Evolutionary conservation across 2,113 vertebrate species (phyloP).

Genomic region (Dasyprocta punctata): DNA sequence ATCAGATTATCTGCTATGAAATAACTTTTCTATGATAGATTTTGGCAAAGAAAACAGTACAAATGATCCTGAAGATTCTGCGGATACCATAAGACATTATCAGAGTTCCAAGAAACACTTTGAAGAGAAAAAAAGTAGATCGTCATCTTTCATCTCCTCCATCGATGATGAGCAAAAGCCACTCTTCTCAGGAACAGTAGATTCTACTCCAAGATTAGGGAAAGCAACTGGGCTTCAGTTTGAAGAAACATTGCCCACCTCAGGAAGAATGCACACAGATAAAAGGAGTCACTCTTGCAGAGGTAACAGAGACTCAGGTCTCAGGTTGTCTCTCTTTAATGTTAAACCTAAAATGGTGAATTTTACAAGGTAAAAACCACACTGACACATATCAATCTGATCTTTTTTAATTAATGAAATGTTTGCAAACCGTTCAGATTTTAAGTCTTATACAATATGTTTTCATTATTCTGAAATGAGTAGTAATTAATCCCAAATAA

Average conservation of each 20-base stretch:
- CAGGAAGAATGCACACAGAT: slow-evolving; percentile 85
- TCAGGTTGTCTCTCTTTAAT: background rate
- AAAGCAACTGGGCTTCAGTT: slow-evolving; percentile 86
- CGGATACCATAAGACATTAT: slow-evolving; percentile 84
- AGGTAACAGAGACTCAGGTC: slow-evolving; percentile 85
- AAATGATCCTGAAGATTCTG: slow-evolving; percentile 83
- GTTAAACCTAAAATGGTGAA: background rate
- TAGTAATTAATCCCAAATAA: background rate
- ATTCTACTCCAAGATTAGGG: slow-evolving; percentile 87
- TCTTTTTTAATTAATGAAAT: slow-evolving; percentile 6
- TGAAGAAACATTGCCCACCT: slow-evolving; percentile 82
- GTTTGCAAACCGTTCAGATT: slow-evolving; percentile 21
- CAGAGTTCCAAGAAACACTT: slow-evolving; percentile 89
- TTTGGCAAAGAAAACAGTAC: slow-evolving; percentile 85
- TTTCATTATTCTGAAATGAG: background rate
- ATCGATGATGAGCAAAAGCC: slow-evolving; percentile 93
- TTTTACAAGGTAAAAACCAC: slow-evolving; percentile 12
- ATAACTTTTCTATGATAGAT: slow-evolving; percentile 83
- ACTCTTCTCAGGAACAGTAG: slow-evolving; percentile 89
- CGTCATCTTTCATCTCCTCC: slow-evolving; percentile 88
- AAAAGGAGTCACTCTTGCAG: slow-evolving; percentile 89
- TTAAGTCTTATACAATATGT: background rate
- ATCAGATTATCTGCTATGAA: slow-evolving; percentile 63
- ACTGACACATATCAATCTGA: background rate
- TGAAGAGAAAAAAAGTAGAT: slow-evolving; percentile 89